phyloP scores from a whole-genome alignment of 2,888 invertebrate genomes.

The Odontomyia ornata region DNA sequence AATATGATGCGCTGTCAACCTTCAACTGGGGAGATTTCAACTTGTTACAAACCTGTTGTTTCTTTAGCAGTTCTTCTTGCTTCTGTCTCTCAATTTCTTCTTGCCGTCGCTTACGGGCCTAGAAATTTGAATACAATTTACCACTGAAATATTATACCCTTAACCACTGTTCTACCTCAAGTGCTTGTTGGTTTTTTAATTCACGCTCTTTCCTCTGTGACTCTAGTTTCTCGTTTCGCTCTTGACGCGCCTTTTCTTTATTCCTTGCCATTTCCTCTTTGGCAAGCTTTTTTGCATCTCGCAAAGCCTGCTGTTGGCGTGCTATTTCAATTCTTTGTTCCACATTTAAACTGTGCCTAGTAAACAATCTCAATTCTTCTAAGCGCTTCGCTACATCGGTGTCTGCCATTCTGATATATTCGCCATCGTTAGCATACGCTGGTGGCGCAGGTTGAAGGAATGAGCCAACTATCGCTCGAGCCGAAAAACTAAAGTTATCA shows the following conservation, averaged over 20 bases:
- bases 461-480: conserved; percentile 88
- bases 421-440: conserved; percentile 71
- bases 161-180: conserved; percentile 81
- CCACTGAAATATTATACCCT: no score
- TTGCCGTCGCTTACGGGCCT: conserved; percentile 86
- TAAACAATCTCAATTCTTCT: conserved; percentile 73
- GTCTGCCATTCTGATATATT: conserved; percentile 80
- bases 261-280: conserved; percentile 70
- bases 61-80: conserved; percentile 83
- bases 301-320: conserved; percentile 74
- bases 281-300: conserved; percentile 79
- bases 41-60: conserved; percentile 76
- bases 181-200: conserved; percentile 81
- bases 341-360: conserved; percentile 73
- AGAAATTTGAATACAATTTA: conserved; percentile 55
- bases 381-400: conserved; percentile 80
- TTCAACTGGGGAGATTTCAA: no score
- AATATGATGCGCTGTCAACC: not conserved
- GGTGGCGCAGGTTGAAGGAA: conserved; percentile 82
- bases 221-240: conserved; percentile 84
- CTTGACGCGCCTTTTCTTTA: conserved; percentile 68
- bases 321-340: conserved; percentile 82
- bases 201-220: conserved; percentile 83
- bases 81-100: conserved; percentile 86
- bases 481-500: conserved; percentile 93